These are phyloP conservation scores for Lagorchestes hirsutus DNA, from an alignment of 2,797 vertebrate genomes.

Conservation along the genomic window DNA sequence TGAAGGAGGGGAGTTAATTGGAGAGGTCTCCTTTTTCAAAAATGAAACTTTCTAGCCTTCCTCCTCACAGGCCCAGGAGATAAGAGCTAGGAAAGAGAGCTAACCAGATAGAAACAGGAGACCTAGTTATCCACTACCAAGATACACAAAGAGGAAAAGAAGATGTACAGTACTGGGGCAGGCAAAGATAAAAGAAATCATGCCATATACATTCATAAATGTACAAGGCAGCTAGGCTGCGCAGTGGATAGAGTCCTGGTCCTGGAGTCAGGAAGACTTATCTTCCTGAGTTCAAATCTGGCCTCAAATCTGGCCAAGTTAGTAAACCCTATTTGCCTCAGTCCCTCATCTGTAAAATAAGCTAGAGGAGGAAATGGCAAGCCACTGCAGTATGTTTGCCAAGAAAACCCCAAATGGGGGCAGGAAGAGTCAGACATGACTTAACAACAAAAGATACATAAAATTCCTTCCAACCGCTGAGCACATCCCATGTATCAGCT, in stretches of 20 bases:
- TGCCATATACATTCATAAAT: not conserved
- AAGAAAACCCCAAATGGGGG: not conserved
- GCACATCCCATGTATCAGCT: not conserved
- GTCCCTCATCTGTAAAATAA: not conserved
- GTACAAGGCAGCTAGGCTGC: not conserved
- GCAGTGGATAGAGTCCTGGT: not conserved
- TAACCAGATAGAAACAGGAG: slow-evolving; percentile 21
- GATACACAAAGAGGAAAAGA: not conserved
- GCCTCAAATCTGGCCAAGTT: not conserved
- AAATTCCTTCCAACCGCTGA: not conserved
- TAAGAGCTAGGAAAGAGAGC: not conserved
- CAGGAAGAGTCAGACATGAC: not conserved
- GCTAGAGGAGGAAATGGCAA: not conserved
- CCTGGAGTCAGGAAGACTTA: not conserved
- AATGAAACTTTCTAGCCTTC: not conserved
- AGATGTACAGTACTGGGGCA: not conserved
- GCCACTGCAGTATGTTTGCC: not conserved
- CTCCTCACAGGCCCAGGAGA: not conserved
- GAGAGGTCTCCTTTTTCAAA: not conserved
- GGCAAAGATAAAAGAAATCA: not conserved
- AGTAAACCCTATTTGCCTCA: not conserved
- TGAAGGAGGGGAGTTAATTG: not conserved
- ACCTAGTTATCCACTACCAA: not conserved
- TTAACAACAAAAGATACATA: not conserved
- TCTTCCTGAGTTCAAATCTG: not conserved